These are phyloP conservation scores for Lysandra coridon DNA, from an alignment of 2,888 invertebrate species.

Conservation along the genomic window DNA sequence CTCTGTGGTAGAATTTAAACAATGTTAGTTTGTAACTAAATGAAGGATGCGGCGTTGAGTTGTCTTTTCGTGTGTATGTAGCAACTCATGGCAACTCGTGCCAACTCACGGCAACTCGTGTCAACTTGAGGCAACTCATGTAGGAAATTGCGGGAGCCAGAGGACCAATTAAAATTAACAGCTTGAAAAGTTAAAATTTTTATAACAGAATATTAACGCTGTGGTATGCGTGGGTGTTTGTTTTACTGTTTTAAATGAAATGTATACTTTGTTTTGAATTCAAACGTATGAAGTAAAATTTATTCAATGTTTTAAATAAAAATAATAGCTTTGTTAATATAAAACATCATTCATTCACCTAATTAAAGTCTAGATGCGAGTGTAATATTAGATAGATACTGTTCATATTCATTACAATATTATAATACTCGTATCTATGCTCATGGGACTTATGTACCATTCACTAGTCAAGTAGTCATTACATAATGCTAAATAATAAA, in stretches of 20 bases:
- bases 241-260: neutral
- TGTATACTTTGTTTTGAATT: neutral
- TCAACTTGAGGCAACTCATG: neutral
- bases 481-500: too few relatives aligned
- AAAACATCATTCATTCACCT: neutral
- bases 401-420: too few relatives aligned
- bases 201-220: neutral
- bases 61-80: conserved; percentile 22
- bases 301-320: neutral
- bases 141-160: conserved; percentile 2
- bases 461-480: too few relatives aligned
- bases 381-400: too few relatives aligned
- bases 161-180: conserved; percentile 20
- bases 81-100: neutral
- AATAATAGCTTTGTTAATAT: neutral
- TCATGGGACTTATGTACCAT: too few relatives aligned
- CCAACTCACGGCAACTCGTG: neutral
- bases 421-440: neutral
- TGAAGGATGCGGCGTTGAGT: conserved; percentile 30
- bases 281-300: neutral
- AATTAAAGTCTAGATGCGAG: too few relatives aligned
- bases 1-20: conserved; percentile 31
- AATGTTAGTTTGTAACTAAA: conserved; percentile 34
- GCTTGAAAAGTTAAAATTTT: conserved; percentile 5
- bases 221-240: neutral